These are phyloP conservation scores for Sphaeridia pumilis DNA, from an alignment of 2,888 invertebrate genomes.

Conservation along the genomic window DNA sequence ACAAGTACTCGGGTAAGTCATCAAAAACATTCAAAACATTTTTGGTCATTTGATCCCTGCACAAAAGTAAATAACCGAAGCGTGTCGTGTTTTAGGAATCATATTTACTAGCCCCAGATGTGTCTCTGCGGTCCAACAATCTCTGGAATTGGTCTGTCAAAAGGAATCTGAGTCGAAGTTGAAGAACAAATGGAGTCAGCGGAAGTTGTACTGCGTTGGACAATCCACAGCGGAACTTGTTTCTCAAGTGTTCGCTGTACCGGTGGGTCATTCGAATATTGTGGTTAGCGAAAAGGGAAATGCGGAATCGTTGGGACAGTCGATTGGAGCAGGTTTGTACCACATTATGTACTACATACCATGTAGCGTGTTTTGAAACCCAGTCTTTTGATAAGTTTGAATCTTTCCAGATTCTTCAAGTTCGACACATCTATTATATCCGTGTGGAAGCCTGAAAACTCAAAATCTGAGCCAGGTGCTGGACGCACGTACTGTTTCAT, in stretches of 20 bases:
- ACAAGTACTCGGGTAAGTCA: too few species aligned
- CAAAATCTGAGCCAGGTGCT: constrained; percentile 16
- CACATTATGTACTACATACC: too few species aligned
- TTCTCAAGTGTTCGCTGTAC: constrained; percentile 4
- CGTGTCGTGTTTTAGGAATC: too few species aligned
- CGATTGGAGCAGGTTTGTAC: constrained; percentile 18
- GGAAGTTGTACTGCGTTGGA: constrained; percentile 23
- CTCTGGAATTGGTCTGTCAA: too few species aligned
- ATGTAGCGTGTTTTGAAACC: too few species aligned
- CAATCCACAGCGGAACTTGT: constrained; percentile 15
- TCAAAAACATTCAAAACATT: too few species aligned
- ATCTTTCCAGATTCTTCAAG: too few species aligned
- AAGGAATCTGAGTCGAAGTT: too few species aligned
- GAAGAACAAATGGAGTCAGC: constrained; percentile 16
- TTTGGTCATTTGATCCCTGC: too few species aligned
- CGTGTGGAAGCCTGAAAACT: constrained; percentile 20
- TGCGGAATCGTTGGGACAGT: constrained; percentile 19
- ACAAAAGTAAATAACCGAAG: too few species aligned
- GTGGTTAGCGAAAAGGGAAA: constrained; percentile 17
- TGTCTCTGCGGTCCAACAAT: constrained; percentile 13
- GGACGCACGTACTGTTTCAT: constrained; percentile 7
- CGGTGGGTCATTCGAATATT: neutral
- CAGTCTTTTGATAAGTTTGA: too few species aligned
- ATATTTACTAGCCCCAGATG: constrained; percentile 26
- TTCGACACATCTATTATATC: constrained; percentile 24